Base-by-base conservation (phyloP, 1,140 invertebrate genomes). In the Pseudomyrmex flavicornis region DNA sequence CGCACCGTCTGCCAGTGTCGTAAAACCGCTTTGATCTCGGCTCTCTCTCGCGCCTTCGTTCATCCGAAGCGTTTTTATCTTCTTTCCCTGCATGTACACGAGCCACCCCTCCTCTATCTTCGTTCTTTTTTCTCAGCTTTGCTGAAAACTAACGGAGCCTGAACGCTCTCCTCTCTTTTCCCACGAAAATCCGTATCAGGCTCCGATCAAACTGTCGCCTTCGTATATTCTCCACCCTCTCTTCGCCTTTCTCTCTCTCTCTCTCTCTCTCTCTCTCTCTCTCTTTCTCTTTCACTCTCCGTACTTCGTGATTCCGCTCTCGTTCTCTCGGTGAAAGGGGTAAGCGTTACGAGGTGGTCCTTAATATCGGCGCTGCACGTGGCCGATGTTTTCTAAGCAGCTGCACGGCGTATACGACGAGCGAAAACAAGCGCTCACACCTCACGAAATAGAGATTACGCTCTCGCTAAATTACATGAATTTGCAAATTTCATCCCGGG, bases 21-120 rank as follows among this genome's bases (percentile, higher is more conserved):
- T 90, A 90, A 90, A 90, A 90, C 84, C 85, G 87, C 89, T 91
- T 91, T 91, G 90, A 90, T 91, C 87, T 90, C 62, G 62, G 15
- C 17, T 46, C 22, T 46, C 26, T 12, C 59, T 22, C 12, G 9
- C 70, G 3, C 20, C 7, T 44, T 48, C 8, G 26, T 22, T 1
- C 54, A 20, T 10, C 22, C 35, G 44, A 2, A 48, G 15, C 35
- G n/a, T 79, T 80, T 84, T 83, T 20, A 61, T 72, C 66, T 58
- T 50, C 35, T 77, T 85, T 35, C 4, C 74, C 70, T 46, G 20
- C 48, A n/a, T 61, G 35, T 35, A 35, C 5, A 9, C 54, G 48
- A 17, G 17, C 48, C 62, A 15, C 74, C 54, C 52, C 68, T 66
- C 70, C 22, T 20, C 62, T 44, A 50, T 9, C 46, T 17, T 13